Conservation (phyloP, 2,888 invertebrate genomes). For the Ophion ventricosus region DNA sequence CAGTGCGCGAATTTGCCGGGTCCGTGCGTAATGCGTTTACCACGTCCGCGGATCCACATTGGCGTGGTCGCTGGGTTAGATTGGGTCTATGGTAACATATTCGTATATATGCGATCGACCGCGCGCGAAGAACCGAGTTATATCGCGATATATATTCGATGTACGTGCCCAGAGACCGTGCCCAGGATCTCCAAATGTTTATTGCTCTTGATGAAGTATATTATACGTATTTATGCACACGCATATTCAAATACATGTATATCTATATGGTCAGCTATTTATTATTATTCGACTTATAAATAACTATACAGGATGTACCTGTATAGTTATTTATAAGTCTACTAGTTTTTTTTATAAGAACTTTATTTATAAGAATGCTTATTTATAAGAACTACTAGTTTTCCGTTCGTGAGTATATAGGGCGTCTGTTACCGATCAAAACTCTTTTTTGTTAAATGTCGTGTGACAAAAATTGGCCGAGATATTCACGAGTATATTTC, state of each 20-base stretch:
- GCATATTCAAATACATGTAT: background rate
- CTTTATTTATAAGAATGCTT: too few species aligned
- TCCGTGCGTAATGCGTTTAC: constrained; percentile 34
- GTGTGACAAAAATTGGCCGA: too few species aligned
- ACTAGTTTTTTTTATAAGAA: too few species aligned
- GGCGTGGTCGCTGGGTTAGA: constrained; percentile 50
- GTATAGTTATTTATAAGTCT: too few species aligned
- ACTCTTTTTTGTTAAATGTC: too few species aligned
- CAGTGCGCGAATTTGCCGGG: constrained; percentile 59
- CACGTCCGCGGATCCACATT: constrained; percentile 43
- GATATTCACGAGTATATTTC: too few species aligned
- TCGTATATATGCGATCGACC: background rate
- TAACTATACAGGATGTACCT: too few species aligned
- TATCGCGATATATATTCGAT: constrained; percentile 53
- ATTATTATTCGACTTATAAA: too few species aligned
- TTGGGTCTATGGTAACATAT: constrained; percentile 42
- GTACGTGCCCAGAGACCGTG: constrained; percentile 54
- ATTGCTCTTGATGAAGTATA: constrained; percentile 58
- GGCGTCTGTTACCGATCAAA: too few species aligned
- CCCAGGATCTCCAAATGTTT: constrained; percentile 55
- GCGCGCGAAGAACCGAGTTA: background rate
- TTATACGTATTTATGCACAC: background rate
- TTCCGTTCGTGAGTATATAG: too few species aligned
- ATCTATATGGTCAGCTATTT: background rate
- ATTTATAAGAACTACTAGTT: too few species aligned